These are phyloP conservation scores for Raja brachyura DNA, from an alignment of 2,113 vertebrate genomes.

Conservation along the genomic window DNA sequence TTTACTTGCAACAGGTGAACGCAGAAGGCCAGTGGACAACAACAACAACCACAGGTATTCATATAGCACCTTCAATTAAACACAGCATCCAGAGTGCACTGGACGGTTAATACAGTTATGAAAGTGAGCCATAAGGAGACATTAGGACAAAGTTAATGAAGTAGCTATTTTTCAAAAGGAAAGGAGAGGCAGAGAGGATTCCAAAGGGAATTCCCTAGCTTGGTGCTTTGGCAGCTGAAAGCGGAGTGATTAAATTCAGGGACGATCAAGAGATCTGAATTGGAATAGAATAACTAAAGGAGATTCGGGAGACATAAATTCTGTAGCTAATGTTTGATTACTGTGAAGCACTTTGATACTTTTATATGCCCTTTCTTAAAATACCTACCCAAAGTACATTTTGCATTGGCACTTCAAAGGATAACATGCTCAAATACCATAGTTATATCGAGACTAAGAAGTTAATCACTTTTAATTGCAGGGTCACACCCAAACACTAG, in stretches of 20 bases:
- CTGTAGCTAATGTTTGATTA: not conserved
- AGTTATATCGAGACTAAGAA: not conserved
- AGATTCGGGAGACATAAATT: not conserved
- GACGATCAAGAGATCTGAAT: too few species aligned
- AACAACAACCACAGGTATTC: not conserved
- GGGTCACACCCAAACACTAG: not conserved
- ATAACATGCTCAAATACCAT: not conserved
- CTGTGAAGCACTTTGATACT: not conserved
- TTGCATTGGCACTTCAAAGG: not conserved
- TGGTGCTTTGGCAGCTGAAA: too few species aligned
- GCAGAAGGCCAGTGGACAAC: not conserved
- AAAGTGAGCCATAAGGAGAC: too few species aligned
- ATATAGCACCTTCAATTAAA: too few species aligned
- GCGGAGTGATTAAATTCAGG: too few species aligned
- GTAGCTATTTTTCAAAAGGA: too few species aligned
- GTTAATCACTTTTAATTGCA: not conserved
- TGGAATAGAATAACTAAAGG: too few species aligned
- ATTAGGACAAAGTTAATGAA: too few species aligned
- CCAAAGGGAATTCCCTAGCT: too few species aligned
- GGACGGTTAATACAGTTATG: too few species aligned
- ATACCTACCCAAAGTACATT: not conserved
- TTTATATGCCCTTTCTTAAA: not conserved
- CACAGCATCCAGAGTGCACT: too few species aligned
- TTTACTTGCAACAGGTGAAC: not conserved
- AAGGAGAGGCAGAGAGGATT: too few species aligned